These are phyloP conservation scores for Corvus cornix DNA, from an alignment of 2,113 vertebrate species.

Conservation along the genomic window DNA sequence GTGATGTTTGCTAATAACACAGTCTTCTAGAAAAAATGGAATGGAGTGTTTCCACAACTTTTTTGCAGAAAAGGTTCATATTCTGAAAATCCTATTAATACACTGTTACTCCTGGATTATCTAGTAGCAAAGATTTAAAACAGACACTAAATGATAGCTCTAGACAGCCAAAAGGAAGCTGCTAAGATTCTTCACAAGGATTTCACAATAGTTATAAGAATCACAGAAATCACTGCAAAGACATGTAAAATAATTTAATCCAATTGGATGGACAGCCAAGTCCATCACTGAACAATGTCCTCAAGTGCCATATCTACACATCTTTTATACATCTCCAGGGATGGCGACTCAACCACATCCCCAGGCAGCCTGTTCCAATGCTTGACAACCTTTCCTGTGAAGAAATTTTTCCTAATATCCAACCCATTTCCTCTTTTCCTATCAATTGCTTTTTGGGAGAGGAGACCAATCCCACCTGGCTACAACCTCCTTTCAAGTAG, in stretches of 20 bases:
- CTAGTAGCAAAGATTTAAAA: neutral
- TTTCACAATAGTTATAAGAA: neutral
- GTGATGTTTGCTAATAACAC: neutral
- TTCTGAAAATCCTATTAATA: neutral
- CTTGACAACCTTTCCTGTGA: neutral
- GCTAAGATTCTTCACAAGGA: neutral
- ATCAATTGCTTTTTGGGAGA: neutral
- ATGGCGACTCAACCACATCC: neutral
- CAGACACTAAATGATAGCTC: neutral
- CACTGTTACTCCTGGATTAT: neutral
- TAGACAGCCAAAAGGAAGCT: neutral
- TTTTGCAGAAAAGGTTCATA: neutral
- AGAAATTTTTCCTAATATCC: neutral
- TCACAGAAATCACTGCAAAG: neutral
- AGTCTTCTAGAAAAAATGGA: neutral
- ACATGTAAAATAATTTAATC: neutral
- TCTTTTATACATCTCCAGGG: neutral
- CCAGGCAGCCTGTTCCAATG: neutral
- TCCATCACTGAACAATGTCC: neutral
- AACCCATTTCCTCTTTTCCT: neutral
- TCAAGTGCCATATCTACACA: neutral
- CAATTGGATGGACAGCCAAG: neutral
- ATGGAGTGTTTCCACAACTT: neutral
- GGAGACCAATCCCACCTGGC: fast-evolving
- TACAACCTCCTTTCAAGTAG: neutral